These are phyloP conservation scores for Dryobotodes eremita DNA, from an alignment of 2,888 invertebrate genomes.

Conservation along the genomic window DNA sequence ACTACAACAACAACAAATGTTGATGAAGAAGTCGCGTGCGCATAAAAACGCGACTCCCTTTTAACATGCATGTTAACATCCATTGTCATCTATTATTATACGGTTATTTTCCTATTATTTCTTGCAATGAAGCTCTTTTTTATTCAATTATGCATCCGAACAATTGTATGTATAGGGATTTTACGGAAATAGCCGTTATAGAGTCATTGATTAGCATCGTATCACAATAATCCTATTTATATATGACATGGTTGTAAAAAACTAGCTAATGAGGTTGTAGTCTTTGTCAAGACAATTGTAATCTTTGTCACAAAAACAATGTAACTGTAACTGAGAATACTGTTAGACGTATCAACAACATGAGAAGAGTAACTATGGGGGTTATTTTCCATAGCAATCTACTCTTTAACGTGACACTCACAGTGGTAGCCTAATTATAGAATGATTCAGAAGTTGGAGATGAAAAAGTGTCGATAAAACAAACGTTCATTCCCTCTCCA, in stretches of 20 bases:
- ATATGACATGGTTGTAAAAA: constrained; percentile 22
- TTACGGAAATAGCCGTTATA: constrained; percentile 25
- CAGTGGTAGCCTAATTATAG: too few species aligned
- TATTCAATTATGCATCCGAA: constrained; percentile 24
- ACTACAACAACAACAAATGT: neutral
- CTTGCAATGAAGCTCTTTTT: constrained; percentile 42
- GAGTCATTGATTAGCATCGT: constrained; percentile 20
- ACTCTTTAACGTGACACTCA: neutral
- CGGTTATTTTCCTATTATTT: constrained; percentile 47
- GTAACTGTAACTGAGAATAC: neutral
- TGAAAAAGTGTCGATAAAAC: neutral
- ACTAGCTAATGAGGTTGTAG: constrained; percentile 23
- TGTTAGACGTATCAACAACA: neutral
- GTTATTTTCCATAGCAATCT: neutral
- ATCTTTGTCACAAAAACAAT: constrained; percentile 15
- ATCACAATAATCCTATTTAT: constrained; percentile 23
- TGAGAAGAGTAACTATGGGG: neutral
- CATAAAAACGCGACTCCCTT: constrained; percentile 20
- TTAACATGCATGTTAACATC: constrained; percentile 24
- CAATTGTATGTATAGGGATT: constrained; percentile 25
- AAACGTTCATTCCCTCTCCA: neutral
- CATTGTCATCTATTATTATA: constrained; percentile 60
- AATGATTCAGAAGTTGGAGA: neutral
- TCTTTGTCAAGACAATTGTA: constrained; percentile 4
- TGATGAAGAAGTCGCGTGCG: constrained; percentile 22